Evolutionary conservation across 2,888 invertebrate genomes (phyloP).

Genomic region (Pterostichus niger): DNA sequence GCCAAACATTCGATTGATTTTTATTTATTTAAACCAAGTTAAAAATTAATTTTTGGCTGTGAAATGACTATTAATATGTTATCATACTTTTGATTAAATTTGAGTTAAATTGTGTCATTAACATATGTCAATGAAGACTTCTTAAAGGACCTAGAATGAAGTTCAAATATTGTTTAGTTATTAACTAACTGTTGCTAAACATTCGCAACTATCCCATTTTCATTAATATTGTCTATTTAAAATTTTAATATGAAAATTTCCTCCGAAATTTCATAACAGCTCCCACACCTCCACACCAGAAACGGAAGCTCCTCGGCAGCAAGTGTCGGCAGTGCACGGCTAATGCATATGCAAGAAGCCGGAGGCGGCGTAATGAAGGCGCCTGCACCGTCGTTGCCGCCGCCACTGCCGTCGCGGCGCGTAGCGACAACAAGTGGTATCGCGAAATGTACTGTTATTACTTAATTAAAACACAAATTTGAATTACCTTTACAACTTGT

Average conservation of each 20-base stretch:
- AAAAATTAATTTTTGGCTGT: no score
- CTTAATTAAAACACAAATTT: constrained; percentile 76
- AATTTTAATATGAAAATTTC: neutral
- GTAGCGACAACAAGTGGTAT: constrained; percentile 72
- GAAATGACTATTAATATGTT: no score
- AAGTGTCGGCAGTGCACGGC: constrained; percentile 14
- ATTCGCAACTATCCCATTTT: no score
- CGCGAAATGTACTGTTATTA: constrained; percentile 73
- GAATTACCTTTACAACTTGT: constrained; percentile 74
- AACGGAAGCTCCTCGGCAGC: constrained; percentile 10
- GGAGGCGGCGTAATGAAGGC: constrained; percentile 22
- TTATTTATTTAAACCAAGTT: no score
- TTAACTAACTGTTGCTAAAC: no score
- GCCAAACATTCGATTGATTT: no score
- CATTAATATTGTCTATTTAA: no score
- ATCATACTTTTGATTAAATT: no score
- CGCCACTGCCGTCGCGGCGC: constrained; percentile 43
- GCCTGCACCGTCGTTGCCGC: constrained; percentile 8
- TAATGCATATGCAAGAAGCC: constrained; percentile 58
- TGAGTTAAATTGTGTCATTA: no score
- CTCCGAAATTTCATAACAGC: constrained; percentile 20
- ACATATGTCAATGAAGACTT: no score
- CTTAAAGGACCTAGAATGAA: no score
- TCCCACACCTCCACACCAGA: neutral
- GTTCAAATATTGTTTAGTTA: no score